phyloP scores from a whole-genome alignment of 37 sponge, comb jelly and placozoan species.

The Theonella swinhoei region DNA sequence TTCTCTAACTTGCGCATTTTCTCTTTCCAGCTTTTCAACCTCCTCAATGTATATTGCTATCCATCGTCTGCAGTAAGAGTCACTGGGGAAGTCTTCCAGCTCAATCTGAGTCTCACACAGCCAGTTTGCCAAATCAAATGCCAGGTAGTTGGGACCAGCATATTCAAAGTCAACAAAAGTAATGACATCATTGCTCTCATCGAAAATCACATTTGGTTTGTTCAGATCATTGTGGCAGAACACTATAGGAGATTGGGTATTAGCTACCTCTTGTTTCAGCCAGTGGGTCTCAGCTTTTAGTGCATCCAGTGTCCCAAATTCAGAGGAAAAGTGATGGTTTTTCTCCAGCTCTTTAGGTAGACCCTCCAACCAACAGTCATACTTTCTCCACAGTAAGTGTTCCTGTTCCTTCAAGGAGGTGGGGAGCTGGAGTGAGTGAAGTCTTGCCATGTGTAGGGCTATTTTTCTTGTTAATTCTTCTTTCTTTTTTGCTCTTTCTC shows the following conservation, averaged over 20 bases:
- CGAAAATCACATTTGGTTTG: conserved; percentile 71
- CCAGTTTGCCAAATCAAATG: conserved; percentile 86
- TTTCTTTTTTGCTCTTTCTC: too few species aligned
- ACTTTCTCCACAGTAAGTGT: conserved; percentile 28
- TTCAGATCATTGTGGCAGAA: conserved; percentile 93
- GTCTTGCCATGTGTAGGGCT: conserved; percentile 52
- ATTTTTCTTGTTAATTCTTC: conserved; percentile 27
- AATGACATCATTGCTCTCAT: conserved; percentile 65
- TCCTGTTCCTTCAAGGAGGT: background rate
- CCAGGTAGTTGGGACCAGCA: conserved; percentile 79
- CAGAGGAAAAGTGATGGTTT: too few species aligned
- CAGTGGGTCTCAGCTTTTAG: conserved; percentile 20
- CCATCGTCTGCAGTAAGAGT: too few species aligned
- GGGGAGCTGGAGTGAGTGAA: conserved; percentile 53
- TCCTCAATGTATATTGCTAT: too few species aligned
- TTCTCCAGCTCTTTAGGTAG: conserved; percentile 39
- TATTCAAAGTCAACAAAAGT: conserved; percentile 90
- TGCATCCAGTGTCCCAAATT: conserved; percentile 36
- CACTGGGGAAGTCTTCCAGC: too few species aligned
- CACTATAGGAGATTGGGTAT: conserved; percentile 45
- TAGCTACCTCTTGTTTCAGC: conserved; percentile 15
- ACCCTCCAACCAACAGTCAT: conserved; percentile 33
- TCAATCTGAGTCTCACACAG: conserved; percentile 94
- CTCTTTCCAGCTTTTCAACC: too few species aligned
- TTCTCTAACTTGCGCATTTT: too few species aligned